Evolutionary conservation across 2,888 invertebrate genomes (phyloP).

Genomic region (Tiphia femorata): DNA sequence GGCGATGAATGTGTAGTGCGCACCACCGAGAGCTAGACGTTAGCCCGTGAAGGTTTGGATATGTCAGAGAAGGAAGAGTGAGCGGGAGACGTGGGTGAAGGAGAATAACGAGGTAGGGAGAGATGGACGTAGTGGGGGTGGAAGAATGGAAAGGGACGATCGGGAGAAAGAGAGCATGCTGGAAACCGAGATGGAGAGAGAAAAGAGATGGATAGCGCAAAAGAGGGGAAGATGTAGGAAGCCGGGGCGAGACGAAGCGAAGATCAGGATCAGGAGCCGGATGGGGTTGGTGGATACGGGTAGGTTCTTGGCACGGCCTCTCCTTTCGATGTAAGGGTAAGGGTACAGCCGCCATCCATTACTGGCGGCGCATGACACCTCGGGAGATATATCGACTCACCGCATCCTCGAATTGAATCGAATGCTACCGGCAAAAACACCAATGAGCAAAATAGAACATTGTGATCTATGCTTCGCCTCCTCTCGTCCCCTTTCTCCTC

Average conservation of each 20-base stretch:
- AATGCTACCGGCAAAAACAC: slow-evolving; percentile 66
- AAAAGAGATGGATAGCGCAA: slow-evolving; percentile 27
- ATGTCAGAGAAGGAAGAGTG: not conserved
- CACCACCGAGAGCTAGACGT: not conserved
- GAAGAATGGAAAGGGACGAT: slow-evolving; percentile 35
- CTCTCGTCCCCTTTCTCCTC: too few relatives aligned
- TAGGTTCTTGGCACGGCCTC: slow-evolving; percentile 64
- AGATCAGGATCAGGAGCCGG: slow-evolving; percentile 44
- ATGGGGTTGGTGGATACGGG: slow-evolving; percentile 40
- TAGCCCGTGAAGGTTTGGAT: not conserved
- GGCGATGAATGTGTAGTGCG: too few relatives aligned
- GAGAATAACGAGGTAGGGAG: slow-evolving; percentile 2
- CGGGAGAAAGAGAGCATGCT: slow-evolving; percentile 28
- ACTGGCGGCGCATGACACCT: slow-evolving; percentile 66
- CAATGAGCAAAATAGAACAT: slow-evolving; percentile 68
- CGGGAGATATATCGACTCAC: slow-evolving; percentile 66
- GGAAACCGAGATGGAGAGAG: slow-evolving; percentile 14
- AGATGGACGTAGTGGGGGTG: too few relatives aligned
- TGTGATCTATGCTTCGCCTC: slow-evolving; percentile 65
- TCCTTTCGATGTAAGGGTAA: slow-evolving; percentile 61
- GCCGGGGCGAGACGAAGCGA: slow-evolving; percentile 37
- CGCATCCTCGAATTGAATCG: slow-evolving; percentile 68
- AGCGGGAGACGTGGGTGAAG: not conserved
- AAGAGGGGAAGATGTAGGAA: slow-evolving; percentile 26
- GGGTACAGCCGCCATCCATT: slow-evolving; percentile 67